A percentile compares a stretch with the other conserved stretches of the same genome.
These are phyloP conservation scores for Anhinga anhinga DNA, from an alignment of 2,113 vertebrate genomes.

Conservation along the genomic window DNA sequence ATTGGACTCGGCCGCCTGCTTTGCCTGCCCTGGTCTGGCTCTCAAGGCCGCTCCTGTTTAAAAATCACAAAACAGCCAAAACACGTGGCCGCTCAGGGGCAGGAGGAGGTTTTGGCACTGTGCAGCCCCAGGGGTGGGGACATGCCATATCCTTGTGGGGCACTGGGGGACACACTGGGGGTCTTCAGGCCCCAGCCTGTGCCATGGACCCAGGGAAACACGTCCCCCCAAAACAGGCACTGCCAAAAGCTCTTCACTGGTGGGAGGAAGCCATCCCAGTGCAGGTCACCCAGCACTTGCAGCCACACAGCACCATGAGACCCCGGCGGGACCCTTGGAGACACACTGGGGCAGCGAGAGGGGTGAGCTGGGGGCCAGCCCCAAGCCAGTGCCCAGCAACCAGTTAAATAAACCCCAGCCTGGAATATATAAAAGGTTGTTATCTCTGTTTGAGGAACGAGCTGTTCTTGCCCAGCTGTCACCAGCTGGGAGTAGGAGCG, in stretches of 20 bases:
- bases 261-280: fast-evolving
- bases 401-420: neutral
- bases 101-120: neutral
- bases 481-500: neutral
- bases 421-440: neutral
- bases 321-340: fast-evolving
- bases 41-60: neutral
- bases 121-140: neutral
- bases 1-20: fast-evolving
- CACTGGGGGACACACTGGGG: neutral
- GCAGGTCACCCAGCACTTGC: fast-evolving
- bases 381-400: neutral
- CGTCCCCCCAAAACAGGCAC: fast-evolving
- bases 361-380: neutral
- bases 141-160: fast-evolving
- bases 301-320: neutral
- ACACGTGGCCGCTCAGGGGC: fast-evolving
- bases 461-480: constrained; percentile 14
- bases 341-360: neutral
- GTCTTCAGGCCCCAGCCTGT: neutral
- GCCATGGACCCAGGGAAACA: neutral
- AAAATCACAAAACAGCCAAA: neutral
- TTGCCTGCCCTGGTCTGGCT: neutral
- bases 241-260: neutral
- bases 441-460: constrained; percentile 24